Evolutionary conservation across 2,797 vertebrate species (phyloP), one percentile per base, ranked within the genome.

Genomic region (Avahi laniger): DNA sequence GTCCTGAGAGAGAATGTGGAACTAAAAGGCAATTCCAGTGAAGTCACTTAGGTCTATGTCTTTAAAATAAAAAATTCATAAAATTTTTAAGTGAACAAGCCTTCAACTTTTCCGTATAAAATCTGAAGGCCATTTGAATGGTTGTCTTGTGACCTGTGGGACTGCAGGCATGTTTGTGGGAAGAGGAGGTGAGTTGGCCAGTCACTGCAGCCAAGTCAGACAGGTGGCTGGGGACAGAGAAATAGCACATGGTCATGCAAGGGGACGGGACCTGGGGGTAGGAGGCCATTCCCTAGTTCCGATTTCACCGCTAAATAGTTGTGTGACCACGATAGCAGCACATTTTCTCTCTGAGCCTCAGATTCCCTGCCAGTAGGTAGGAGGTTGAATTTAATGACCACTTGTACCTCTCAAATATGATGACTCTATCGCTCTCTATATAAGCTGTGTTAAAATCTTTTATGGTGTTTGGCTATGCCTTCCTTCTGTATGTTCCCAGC

Each of bases 391-490:
- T 85, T 89, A 83, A 89, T 54, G n/a, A 70, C 1, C 18, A 8
- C 0, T 43, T 48, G 46, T 1, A 46, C 46, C 18, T 43, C 26
- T 78, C 26, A 78, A 79, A 81, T 61, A n/a, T 9, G 41, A 72
- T 70, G 84, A 50, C 54, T 48, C 43, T 70, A 8, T 80, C 43
- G 52, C 41, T 89, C 38, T n/a, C 48, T n/a, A 33, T 46, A 35
- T 28, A 87, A 52, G 2, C n/a, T 73, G 11, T 91, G 63, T 72
- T 80, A 76, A 93, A 83, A 59, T 57, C 5, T 82, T 89, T 93
- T 94, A 90, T 52, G 28, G 18, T 87, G 89, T 96, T 91, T 96
- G 48, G 57, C 76, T 80, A 63, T 65, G 75, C 86, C 41, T 97
- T 70, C 57, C 43, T 89, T 63, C 59, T 12, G 1, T 8, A 10